Base-by-base conservation (phyloP, 2,113 vertebrate genomes). In the Halcyon senegalensis region DNA sequence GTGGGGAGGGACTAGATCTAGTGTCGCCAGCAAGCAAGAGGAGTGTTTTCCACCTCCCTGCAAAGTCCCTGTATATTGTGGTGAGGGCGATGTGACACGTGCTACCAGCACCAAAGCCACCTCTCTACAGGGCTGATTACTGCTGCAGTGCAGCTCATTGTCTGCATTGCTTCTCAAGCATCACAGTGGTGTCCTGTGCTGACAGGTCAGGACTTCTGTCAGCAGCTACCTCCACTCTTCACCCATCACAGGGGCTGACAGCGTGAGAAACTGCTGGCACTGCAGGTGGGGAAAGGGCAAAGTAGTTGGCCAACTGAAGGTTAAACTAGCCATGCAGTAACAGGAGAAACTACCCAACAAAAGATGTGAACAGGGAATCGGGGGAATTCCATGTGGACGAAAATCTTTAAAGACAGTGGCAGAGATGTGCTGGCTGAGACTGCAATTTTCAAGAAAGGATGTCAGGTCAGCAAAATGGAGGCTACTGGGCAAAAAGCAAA, bases 171-270 rank as follows among this genome's bases (percentile, higher is more conserved):
- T 66, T 67, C 51, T 39, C 35, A 0, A 10, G 76, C n/a, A 8
- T 9, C 7, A 7, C 53, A 8, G 37, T 1, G 12, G 63, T 55
- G 27, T 16, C 53, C 53, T 30, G 14, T 4, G 24, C 60, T n/a
- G 66, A 10, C 41, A 43, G 3, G 75, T 44, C 14, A 23, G 60
- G 55, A 27, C 11, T 21, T 20, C 0, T 24, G 53, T 43, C 50
- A 44, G 74, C 27, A 60, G 43, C 66, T n/a, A 14, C 60, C n/a
- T n/a, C n/a, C 37, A 0, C 20, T 55, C 27, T 16, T 27, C 69
- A 5, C 21, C 3, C 37, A 16, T 13, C 24, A 4, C 25, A 16
- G 0, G 1, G 37, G 30, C 35, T 33, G 53, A 10, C 0, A 10
- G 68, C 0, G 8, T n/a, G 48, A 63, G 58, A 41, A 62, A 35